These are phyloP conservation scores for Ascidia mentula DNA, from an alignment of 23 tunicate genomes.

Conservation along the genomic window DNA sequence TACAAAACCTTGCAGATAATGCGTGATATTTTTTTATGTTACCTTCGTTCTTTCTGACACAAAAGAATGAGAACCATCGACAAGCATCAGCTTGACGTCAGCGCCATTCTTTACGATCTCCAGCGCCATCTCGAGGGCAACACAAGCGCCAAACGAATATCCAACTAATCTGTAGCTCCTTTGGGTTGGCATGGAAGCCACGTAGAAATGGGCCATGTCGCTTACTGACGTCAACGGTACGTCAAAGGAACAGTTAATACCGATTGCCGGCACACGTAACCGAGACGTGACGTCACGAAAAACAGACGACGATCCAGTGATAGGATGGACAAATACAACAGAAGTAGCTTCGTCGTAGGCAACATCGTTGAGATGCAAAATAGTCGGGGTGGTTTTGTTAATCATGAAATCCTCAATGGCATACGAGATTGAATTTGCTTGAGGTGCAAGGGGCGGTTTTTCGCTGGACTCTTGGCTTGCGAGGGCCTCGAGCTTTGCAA, in stretches of 20 bases:
- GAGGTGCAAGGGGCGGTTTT: not conserved
- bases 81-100: constrained; percentile 1
- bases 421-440: not conserved
- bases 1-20: not conserved
- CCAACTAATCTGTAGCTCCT: constrained; percentile 14
- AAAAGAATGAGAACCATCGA: constrained; percentile 23
- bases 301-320: constrained; percentile 13
- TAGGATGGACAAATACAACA: constrained; percentile 17
- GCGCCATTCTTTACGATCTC: not conserved
- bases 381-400: not conserved
- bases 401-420: not conserved
- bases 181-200: not conserved
- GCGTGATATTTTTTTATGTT: too few species aligned
- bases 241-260: not conserved
- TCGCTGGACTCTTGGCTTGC: not conserved
- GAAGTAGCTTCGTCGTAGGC: not conserved
- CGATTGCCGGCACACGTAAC: not conserved
- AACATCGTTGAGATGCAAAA: not conserved
- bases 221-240: constrained; percentile 14
- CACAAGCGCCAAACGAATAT: constrained; percentile 35
- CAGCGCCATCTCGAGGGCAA: constrained; percentile 26
- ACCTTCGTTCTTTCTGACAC: constrained; percentile 14
- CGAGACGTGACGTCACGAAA: not conserved
- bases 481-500: constrained; percentile 17
- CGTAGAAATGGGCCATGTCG: constrained; percentile 5